Evolutionary conservation across 2,113 vertebrate genomes (phyloP).

Genomic region (Neofelis nebulosa): DNA sequence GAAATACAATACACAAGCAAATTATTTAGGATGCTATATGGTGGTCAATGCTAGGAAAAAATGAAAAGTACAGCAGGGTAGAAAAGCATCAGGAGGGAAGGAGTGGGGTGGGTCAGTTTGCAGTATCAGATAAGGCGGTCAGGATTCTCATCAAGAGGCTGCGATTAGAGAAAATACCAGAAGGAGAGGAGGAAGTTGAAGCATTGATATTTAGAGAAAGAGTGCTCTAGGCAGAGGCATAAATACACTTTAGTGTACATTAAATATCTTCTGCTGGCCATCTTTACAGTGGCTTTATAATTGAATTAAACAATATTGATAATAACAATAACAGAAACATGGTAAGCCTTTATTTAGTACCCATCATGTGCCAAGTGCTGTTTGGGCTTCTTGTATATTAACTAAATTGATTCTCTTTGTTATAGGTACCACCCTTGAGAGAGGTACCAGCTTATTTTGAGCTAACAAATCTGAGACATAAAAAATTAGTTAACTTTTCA

Average conservation of each 20-base stretch:
- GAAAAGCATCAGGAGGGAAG: not conserved
- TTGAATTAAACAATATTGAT: not conserved
- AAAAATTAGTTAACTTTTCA: slow-evolving; percentile 35
- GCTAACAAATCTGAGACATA: not conserved
- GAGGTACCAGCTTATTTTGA: not conserved
- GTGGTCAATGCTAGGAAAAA: not conserved
- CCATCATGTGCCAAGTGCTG: not conserved
- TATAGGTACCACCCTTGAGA: not conserved
- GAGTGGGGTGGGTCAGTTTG: not conserved
- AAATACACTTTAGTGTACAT: not conserved
- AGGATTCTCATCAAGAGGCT: not conserved
- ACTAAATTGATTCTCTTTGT: slow-evolving; percentile 28
- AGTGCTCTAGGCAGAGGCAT: not conserved
- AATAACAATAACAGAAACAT: slow-evolving; percentile 4
- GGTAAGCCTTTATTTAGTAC: not conserved
- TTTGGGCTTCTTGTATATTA: not conserved
- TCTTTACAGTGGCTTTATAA: not conserved
- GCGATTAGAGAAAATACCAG: not conserved
- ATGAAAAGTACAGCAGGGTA: not conserved
- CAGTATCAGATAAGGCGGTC: not conserved
- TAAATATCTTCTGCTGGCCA: not conserved
- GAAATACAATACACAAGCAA: not conserved
- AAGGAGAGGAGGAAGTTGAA: not conserved
- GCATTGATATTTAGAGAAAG: not conserved
- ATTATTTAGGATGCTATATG: not conserved